Evolutionary conservation across 2,888 invertebrate genomes (phyloP).

Genomic region (Brenthis hecate): DNA sequence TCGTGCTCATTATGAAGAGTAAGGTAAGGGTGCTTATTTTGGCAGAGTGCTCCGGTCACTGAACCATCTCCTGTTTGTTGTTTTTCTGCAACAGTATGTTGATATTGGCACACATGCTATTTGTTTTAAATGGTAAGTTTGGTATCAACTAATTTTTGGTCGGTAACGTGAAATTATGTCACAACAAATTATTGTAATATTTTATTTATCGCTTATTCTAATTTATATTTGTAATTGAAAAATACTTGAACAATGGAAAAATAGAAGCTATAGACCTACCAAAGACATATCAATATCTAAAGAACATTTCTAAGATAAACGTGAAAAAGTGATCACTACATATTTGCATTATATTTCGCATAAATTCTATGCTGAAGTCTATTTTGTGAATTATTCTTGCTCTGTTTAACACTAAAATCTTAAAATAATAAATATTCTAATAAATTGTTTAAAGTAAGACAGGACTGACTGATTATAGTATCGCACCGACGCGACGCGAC

Average conservation of each 20-base stretch:
- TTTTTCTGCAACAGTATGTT: conserved; percentile 74
- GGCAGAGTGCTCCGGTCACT: conserved; percentile 72
- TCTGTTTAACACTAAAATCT: too few species aligned
- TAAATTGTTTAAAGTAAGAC: too few species aligned
- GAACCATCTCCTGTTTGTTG: conserved; percentile 73
- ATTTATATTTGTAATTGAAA: not conserved
- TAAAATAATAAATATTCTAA: too few species aligned
- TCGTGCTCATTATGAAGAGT: conserved; percentile 25
- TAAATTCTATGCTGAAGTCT: too few species aligned
- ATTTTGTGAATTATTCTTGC: too few species aligned
- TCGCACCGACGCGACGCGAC: too few species aligned
- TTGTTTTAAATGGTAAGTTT: conserved; percentile 71
- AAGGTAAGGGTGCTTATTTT: conserved; percentile 74
- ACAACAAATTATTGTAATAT: not conserved
- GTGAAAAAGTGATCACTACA: too few species aligned
- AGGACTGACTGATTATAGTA: too few species aligned
- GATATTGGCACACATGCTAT: conserved; percentile 76
- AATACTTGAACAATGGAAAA: not conserved
- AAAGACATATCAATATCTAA: too few species aligned
- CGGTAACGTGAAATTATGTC: conserved; percentile 33
- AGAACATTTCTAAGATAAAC: too few species aligned
- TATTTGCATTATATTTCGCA: too few species aligned
- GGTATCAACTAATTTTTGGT: conserved; percentile 47
- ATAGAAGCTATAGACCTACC: not conserved
- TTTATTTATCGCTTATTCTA: not conserved